Evolutionary conservation across 2,797 vertebrate species (phyloP).

Genomic region (Micromesistius poutassou): DNA sequence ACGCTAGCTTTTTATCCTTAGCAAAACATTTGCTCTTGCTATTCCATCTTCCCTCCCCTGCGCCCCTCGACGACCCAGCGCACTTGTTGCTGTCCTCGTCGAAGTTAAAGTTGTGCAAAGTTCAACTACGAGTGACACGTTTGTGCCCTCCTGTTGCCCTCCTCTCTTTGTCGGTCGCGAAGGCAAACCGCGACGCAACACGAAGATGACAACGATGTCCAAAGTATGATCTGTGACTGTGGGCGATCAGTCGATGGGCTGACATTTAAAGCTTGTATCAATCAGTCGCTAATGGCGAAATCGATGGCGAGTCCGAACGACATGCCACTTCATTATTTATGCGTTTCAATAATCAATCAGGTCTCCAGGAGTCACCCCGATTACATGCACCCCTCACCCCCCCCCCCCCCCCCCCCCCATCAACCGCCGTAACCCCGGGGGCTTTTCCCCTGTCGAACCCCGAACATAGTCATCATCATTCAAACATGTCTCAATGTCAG

Average conservation of each 20-base stretch:
- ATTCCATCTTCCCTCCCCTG: not conserved
- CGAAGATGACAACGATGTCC: slow-evolving; percentile 42
- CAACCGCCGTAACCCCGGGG: not conserved
- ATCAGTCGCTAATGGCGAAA: slow-evolving; percentile 72
- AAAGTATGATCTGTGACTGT: slow-evolving; percentile 14
- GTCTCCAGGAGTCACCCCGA: slow-evolving; percentile 31
- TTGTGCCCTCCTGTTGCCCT: slow-evolving; percentile 47
- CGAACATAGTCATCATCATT: slow-evolving; percentile 27
- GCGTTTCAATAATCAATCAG: slow-evolving; percentile 68
- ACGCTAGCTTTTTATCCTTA: not conserved
- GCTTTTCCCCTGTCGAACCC: slow-evolving; percentile 34
- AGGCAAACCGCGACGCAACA: slow-evolving; percentile 40
- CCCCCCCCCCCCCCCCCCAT: not conserved
- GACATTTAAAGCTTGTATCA: slow-evolving; percentile 77
- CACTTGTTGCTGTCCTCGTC: not conserved
- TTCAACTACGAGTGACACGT: not conserved
- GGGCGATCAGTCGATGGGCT: slow-evolving; percentile 62
- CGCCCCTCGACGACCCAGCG: not conserved
- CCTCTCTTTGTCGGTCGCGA: slow-evolving; percentile 47
- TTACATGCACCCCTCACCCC: slow-evolving; percentile 6
- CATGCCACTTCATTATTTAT: slow-evolving; percentile 72
- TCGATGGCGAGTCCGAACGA: slow-evolving; percentile 67
- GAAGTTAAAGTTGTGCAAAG: slow-evolving; percentile 1
- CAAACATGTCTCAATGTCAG: slow-evolving; percentile 13
- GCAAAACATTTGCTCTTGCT: not conserved